These are phyloP conservation scores for Lepeophtheirus salmonis DNA, from an alignment of 1,140 invertebrate species.

Conservation along the genomic window DNA sequence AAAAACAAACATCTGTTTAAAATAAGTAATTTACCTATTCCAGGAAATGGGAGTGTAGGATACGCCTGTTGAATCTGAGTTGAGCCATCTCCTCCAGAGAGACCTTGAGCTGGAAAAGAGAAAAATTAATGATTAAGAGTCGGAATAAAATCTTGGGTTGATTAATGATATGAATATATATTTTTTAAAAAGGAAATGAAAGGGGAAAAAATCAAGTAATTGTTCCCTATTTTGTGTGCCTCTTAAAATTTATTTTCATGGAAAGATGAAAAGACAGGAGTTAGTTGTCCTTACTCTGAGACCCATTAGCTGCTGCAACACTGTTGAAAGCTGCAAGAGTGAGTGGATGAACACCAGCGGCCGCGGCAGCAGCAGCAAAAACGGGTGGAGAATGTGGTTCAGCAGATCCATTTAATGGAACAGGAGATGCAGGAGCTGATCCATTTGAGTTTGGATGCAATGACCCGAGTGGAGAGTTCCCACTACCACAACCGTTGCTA, in stretches of 20 bases:
- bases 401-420: not conserved
- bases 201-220: too few species aligned
- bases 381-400: not conserved
- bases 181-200: too few species aligned
- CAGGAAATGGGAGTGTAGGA: constrained; percentile 17
- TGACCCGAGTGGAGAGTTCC: not conserved
- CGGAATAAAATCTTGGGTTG: too few species aligned
- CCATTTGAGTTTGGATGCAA: not conserved
- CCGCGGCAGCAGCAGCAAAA: too few species aligned
- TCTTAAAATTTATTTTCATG: too few species aligned
- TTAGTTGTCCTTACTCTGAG: not conserved
- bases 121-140: not conserved
- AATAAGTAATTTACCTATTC: constrained; percentile 13
- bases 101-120: not conserved
- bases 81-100: not conserved
- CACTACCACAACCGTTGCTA: not conserved
- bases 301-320: not conserved
- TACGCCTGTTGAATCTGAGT: constrained; percentile 5
- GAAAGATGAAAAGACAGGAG: not conserved
- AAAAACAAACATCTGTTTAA: not conserved
- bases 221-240: too few species aligned
- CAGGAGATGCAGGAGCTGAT: not conserved
- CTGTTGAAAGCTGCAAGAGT: not conserved
- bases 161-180: too few species aligned
- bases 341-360: not conserved